phyloP scores from a whole-genome alignment of 2,113 vertebrate genomes.

The Chaetodon auriga region DNA sequence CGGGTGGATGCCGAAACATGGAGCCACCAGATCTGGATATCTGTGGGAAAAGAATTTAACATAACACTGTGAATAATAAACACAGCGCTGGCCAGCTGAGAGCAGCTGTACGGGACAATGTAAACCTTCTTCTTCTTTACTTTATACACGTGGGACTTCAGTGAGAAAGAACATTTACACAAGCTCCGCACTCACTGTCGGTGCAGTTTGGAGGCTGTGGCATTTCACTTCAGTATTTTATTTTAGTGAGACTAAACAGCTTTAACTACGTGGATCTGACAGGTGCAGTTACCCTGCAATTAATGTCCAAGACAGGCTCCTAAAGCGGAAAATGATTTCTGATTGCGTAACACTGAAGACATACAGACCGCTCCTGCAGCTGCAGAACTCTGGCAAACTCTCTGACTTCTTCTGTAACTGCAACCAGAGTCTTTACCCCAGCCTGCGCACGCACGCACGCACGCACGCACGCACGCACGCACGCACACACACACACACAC shows the following conservation, averaged over 20 bases:
- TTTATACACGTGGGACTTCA: neutral
- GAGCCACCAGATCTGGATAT: conserved; percentile 70
- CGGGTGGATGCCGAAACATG: conserved; percentile 67
- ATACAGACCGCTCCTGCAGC: conserved; percentile 77
- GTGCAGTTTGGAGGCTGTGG: neutral
- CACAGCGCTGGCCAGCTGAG: neutral
- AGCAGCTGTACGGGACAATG: conserved; percentile 7
- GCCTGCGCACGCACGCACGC: conserved; percentile 63
- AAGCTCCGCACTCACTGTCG: neutral
- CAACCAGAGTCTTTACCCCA: conserved; percentile 74
- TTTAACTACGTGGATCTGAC: neutral
- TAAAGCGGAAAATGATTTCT: neutral
- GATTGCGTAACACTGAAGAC: neutral
- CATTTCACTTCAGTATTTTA: no score
- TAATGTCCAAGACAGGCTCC: neutral
- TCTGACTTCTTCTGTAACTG: conserved; percentile 76
- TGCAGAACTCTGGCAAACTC: conserved; percentile 77
- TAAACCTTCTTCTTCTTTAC: neutral
- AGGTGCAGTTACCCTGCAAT: neutral
- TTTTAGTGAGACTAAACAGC: neutral
- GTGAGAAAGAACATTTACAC: neutral
- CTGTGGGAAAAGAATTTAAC: conserved; percentile 53
- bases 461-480: neutral
- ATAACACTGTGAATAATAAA: conserved; percentile 28
- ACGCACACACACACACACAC: conserved; percentile 2